Evolutionary conservation across 1,140 invertebrate genomes (phyloP), one percentile per base, ranked within the genome.

Genomic region (Nasonia giraulti): DNA sequence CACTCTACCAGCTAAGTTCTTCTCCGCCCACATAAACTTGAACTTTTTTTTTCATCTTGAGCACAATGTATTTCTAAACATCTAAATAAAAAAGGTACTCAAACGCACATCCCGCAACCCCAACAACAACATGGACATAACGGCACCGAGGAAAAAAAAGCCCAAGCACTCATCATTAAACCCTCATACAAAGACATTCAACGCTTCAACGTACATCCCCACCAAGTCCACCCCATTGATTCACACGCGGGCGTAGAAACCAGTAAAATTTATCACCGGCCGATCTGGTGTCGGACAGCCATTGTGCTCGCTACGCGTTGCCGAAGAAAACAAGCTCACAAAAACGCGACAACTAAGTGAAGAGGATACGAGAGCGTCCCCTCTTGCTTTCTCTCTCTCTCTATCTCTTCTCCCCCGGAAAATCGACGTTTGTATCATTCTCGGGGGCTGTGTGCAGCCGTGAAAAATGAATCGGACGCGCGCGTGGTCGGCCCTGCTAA

Each of bases 381-480:
- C 17, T 20, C 20, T 27, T 27, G 27, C 27, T 27, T 27, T 27
- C 27, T 27, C 27, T 27, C 27, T 37, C 3, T 37, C 33, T 37
- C 33, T 37, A 2, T 37, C 33, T 37, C 33, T 55, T 17, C 17
- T 55, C 55, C 27, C 23, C 27, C 68, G 68, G 68, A 27, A 85
- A 86, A 87, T 86, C 90, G 86, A 80, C 88, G 88, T 89, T 90
- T 89, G 87, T 90, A 90, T 90, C 90, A 89, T 62, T 91, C 90
- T 88, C 82, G 44, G 83, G 84, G 78, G 55, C 55, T 62, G 68
- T 74, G 88, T 11, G 27, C 27, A 40, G 73, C 47, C 90, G 85
- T 90, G 91, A 91, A 91, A 91, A 91, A 91, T 91, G 90, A 90
- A 90, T 89, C 87, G 84, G 85, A 87, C 85, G 84, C 77, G 37